Base-by-base conservation (phyloP, 1,140 invertebrate genomes). In the Drosophila nasuta region DNA sequence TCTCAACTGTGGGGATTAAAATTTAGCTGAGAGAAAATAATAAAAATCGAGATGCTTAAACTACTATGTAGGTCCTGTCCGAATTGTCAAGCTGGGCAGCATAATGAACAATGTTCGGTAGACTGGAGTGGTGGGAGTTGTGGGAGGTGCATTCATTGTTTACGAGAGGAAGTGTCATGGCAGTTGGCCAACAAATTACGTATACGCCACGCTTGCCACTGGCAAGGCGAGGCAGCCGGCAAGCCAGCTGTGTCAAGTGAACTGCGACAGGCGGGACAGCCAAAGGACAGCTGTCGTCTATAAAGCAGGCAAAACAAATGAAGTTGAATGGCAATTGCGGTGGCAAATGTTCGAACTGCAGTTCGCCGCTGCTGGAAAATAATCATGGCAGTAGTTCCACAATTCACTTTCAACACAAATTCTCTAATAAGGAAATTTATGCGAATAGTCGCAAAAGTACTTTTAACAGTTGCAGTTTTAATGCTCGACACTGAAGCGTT, bases 171-270 rank as follows among this genome's bases (percentile, higher is more conserved):
- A 59, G 45, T 58, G 52, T 11, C 54, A 43, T 75, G 54, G 77
- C 75, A 69, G 64, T 60, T 69, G 75, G 43, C 65, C 70, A 80
- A 65, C 54, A 65, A 78, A 80, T 78, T 75, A 51, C 45, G 72
- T 75, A 63, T 75, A 75, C 66, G 66, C 58, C 58, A 46, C 25
- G 70, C 46, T 51, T 11, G 63, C 62, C 69, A 33, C 35, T 49
- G 52, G 69, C 62, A 43, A 10, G 30, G 30, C 33, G 20, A 25
- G 20, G 20, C 20, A 25, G 20, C 35, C 43, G 52, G 69, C 62
- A 43, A 10, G 30, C 17, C 33, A 60, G 20, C 51, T 63, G 51
- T 63, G 57, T 63, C 72, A 75, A 75, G 43, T 70, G 66, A 70
- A 57, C 11, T 56, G 58, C 51, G 49, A 52, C 65, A 41, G 25